Evolutionary conservation across 2,113 vertebrate genomes (phyloP).

Genomic region (Prolemur simus): DNA sequence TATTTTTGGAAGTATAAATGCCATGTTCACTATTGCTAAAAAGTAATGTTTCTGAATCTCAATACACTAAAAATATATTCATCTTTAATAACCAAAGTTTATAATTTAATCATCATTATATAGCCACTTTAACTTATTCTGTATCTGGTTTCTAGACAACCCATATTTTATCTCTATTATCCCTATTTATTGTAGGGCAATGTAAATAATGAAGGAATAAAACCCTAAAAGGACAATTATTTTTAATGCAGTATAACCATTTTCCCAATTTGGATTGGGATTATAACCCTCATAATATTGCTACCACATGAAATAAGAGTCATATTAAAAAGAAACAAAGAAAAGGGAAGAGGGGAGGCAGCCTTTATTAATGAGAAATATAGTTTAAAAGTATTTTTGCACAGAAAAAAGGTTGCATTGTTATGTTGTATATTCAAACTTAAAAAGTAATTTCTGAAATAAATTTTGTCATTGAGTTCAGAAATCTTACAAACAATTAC

Average conservation of each 20-base stretch:
- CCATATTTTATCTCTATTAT: not conserved
- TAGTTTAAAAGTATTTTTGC: not conserved
- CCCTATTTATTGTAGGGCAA: not conserved
- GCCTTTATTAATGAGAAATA: not conserved
- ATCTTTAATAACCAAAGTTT: constrained; percentile 4
- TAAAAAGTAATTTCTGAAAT: constrained; percentile 17
- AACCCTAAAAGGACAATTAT: not conserved
- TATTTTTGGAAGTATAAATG: constrained; percentile 2
- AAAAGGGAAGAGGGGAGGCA: not conserved
- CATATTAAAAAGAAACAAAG: not conserved
- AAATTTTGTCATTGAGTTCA: not conserved
- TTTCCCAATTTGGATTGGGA: constrained; percentile 46
- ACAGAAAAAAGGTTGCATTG: not conserved
- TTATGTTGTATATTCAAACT: constrained; percentile 15
- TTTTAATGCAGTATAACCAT: not conserved
- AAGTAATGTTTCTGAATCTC: not conserved
- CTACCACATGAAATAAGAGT: not conserved
- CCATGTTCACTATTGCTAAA: not conserved
- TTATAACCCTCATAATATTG: not conserved
- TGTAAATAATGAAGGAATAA: constrained; percentile 42
- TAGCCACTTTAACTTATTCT: constrained; percentile 8
- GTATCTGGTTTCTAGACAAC: not conserved
- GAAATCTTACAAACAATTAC: not conserved
- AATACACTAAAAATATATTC: not conserved
- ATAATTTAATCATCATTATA: constrained; percentile 17